Conservation (phyloP, 2,888 invertebrate genomes). For the Notodonta dromedarius region DNA sequence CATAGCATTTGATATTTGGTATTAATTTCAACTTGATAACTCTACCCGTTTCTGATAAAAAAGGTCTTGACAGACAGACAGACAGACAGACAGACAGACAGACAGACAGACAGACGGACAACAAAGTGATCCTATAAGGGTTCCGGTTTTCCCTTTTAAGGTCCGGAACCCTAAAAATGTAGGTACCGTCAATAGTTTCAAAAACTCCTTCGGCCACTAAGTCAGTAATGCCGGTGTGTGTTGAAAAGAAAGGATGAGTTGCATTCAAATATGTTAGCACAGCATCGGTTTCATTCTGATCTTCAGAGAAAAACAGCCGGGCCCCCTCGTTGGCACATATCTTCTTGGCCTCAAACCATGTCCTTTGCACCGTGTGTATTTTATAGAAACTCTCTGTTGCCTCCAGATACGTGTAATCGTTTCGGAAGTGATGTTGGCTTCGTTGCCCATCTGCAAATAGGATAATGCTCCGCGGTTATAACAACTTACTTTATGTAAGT, state of each 20-base stretch:
- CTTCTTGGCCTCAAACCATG: conserved; percentile 15
- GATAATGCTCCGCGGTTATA: neutral
- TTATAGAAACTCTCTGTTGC: conserved; percentile 31
- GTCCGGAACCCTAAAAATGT: no score
- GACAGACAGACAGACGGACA: no score
- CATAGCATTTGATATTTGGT: no score
- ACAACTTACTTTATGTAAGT: no score
- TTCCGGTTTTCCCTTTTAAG: no score
- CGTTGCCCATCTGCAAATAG: conserved; percentile 10
- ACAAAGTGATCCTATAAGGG: no score
- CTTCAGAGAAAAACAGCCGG: conserved; percentile 31
- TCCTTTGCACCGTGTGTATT: conserved; percentile 28
- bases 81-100: no score
- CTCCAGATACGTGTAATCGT: conserved; percentile 32
- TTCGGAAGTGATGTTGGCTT: conserved; percentile 23
- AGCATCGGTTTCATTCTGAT: conserved; percentile 22
- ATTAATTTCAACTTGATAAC: no score
- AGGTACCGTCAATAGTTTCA: conserved; percentile 54
- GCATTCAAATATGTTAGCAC: conserved; percentile 19
- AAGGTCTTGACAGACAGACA: no score
- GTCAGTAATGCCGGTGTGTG: conserved; percentile 58
- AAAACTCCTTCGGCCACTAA: conserved; percentile 55
- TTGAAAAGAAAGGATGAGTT: conserved; percentile 32
- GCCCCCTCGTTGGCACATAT: conserved; percentile 27
- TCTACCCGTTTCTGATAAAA: no score